Conservation (phyloP, 2,888 invertebrate genomes). For the Bellardia pandia region DNA sequence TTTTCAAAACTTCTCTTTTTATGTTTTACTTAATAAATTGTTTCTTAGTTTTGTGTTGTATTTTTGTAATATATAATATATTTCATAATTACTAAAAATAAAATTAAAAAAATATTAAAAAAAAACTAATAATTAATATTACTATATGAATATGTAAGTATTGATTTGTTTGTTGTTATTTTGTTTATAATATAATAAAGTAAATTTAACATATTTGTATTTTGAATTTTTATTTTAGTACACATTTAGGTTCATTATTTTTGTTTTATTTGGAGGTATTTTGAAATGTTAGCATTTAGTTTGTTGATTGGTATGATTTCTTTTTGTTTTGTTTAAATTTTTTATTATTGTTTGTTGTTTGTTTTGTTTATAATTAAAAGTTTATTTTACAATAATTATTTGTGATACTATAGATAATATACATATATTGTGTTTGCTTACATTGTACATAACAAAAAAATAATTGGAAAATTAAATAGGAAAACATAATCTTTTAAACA, state of each 20-base stretch:
- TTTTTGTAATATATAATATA: slow-evolving; percentile 51
- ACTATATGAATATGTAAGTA: slow-evolving; percentile 37
- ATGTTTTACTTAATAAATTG: slow-evolving; percentile 50
- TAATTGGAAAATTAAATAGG: not conserved
- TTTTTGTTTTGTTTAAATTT: slow-evolving; percentile 32
- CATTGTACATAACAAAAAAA: slow-evolving; percentile 41
- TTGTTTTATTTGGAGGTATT: slow-evolving; percentile 71
- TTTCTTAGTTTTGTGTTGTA: slow-evolving; percentile 33
- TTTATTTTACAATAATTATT: slow-evolving; percentile 56
- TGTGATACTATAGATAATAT: slow-evolving; percentile 45
- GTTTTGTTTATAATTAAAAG: slow-evolving; percentile 26
- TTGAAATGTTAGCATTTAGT: slow-evolving; percentile 74
- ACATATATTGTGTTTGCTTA: slow-evolving; percentile 25
- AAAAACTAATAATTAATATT: slow-evolving; percentile 58
- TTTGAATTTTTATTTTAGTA: slow-evolving; percentile 70
- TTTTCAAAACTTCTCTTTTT: slow-evolving; percentile 48
- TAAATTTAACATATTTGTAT: slow-evolving; percentile 70
- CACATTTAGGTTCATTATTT: slow-evolving; percentile 70
- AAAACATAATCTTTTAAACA: slow-evolving; percentile 33
- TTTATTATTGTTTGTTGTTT: slow-evolving; percentile 31
- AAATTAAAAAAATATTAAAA: slow-evolving; percentile 47
- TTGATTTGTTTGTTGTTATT: slow-evolving; percentile 28
- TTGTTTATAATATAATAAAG: slow-evolving; percentile 63
- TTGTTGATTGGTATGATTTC: slow-evolving; percentile 64
- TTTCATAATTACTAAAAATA: slow-evolving; percentile 55